These are phyloP conservation scores for Lepidocyrtinus sp. DNA, from an alignment of 2,888 invertebrate species.

Conservation along the genomic window DNA sequence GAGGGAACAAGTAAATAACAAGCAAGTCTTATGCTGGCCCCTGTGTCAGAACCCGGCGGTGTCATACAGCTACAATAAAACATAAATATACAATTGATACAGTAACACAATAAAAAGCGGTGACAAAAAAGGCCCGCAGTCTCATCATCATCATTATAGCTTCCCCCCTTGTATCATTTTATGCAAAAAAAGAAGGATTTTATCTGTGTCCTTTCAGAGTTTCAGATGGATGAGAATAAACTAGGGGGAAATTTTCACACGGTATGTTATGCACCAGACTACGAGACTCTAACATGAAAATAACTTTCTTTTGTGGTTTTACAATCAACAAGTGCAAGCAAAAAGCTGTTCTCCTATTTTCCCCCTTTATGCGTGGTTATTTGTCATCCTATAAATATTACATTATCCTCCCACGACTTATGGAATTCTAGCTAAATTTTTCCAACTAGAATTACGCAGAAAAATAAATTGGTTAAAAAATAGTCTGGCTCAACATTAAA, in stretches of 20 bases:
- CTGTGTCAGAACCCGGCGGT: slow-evolving; percentile 68
- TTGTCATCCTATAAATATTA: too few relatives aligned
- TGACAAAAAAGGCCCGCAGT: background rate
- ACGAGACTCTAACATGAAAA: background rate
- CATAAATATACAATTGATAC: too few relatives aligned
- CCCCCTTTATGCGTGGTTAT: too few relatives aligned
- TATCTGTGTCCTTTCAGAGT: background rate
- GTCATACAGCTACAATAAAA: slow-evolving; percentile 66
- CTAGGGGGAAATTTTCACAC: background rate
- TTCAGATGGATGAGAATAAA: too few relatives aligned
- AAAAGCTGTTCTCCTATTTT: too few relatives aligned
- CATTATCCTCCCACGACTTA: slow-evolving; percentile 3
- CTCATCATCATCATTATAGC: background rate
- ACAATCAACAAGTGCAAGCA: too few relatives aligned
- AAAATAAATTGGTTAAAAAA: too few relatives aligned
- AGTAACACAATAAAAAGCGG: background rate
- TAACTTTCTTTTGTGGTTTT: too few relatives aligned
- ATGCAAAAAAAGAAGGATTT: background rate
- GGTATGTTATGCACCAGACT: background rate
- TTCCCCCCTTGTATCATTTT: background rate
- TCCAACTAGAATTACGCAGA: background rate
- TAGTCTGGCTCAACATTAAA: too few relatives aligned
- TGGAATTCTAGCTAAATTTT: background rate
- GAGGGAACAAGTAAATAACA: slow-evolving; percentile 13
- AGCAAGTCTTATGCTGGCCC: slow-evolving; percentile 81